Evolutionary conservation across 92 coral and sea anemone genomes (phyloP).

Genomic region (Parazoanthus darwini): DNA sequence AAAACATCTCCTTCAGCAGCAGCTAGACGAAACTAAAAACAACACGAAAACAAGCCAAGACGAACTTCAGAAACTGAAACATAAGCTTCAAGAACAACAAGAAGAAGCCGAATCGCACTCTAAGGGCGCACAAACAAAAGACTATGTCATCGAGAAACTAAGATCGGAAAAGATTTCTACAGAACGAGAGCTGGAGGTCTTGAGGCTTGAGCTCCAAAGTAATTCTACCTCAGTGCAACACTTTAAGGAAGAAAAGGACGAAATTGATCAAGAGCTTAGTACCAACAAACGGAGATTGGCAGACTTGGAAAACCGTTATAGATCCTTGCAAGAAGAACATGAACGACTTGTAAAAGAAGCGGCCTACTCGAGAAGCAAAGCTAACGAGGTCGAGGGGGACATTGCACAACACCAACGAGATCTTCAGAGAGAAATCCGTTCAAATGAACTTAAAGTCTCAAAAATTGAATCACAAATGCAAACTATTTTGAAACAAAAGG

Average conservation of each 20-base stretch:
- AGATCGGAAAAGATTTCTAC: conserved; percentile 66
- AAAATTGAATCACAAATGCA: conserved; percentile 88
- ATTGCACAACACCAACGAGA: conserved; percentile 64
- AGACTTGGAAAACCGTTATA: conserved; percentile 80
- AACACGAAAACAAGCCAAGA: conserved; percentile 62
- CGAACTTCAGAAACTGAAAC: conserved; percentile 59
- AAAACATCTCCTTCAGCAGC: conserved; percentile 69
- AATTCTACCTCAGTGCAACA: conserved; percentile 62
- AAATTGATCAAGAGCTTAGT: conserved; percentile 70
- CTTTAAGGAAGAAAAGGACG: conserved; percentile 68
- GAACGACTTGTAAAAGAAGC: conserved; percentile 64
- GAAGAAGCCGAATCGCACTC: conserved; percentile 49
- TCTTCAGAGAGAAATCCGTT: conserved; percentile 71
- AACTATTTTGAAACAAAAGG: conserved; percentile 78
- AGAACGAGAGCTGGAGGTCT: conserved; percentile 67
- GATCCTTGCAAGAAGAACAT: conserved; percentile 76
- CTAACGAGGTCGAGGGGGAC: conserved; percentile 66
- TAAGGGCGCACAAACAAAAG: conserved; percentile 72
- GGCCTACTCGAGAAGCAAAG: conserved; percentile 59
- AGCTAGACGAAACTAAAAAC: conserved; percentile 73
- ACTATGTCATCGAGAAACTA: conserved; percentile 67
- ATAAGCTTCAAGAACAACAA: conserved; percentile 67
- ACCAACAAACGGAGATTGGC: conserved; percentile 56
- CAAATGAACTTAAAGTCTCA: conserved; percentile 72
- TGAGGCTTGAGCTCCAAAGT: conserved; percentile 64